Evolutionary conservation across 1,140 invertebrate species (phyloP), one percentile per base, ranked within the genome.

Genomic region (Papilio helenus): DNA sequence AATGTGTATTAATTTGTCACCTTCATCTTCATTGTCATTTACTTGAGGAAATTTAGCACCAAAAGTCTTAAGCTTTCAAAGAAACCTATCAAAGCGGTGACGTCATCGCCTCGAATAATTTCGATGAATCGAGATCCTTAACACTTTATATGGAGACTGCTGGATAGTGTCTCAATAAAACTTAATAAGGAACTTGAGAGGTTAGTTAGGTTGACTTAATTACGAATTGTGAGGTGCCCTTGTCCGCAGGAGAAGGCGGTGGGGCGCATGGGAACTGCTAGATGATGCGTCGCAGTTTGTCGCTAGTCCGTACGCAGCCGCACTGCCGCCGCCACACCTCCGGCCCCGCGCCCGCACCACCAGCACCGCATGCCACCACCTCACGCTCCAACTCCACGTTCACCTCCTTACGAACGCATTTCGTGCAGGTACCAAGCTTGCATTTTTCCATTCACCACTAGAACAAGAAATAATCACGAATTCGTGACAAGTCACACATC

Each of bases 261-360:
- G 87, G 86, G 3, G 91, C 82, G 7, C 85, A 23, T 0, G 91
- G 91, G 73, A 94, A 94, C 3, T 49, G 78, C 9, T 86, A 82
- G 14, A 94, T 79, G 3, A 93, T 85, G 42, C 86, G 72, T 46
- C 85, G 88, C 49, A 94, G 78, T 81, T 92, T 93, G 8, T 92
- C 91, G 71, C 91, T 94, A 23, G 91, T 93, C 0, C 84, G 81
- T 3, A 90, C 68, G 76, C 92, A 92, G 2, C 90, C 90, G 72
- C 90, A 92, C 8, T 83, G 82, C 14, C 89, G 82, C 18, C 90
- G 74, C 87, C 85, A 87, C n/a, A 26, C 74, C 18, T 84, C 83
- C 14, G 80, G 71, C 10, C 8, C 51, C 14, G 14, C 73, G 18
- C 26, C n/a, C 7, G 14, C 8, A 10, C n/a, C 12, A 87, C 80